Percentiles rank a stretch among this genome's conserved stretches.
Evolutionary conservation across 1,140 invertebrate species (phyloP).

Genomic region (Mizuhopecten yessoensis): DNA sequence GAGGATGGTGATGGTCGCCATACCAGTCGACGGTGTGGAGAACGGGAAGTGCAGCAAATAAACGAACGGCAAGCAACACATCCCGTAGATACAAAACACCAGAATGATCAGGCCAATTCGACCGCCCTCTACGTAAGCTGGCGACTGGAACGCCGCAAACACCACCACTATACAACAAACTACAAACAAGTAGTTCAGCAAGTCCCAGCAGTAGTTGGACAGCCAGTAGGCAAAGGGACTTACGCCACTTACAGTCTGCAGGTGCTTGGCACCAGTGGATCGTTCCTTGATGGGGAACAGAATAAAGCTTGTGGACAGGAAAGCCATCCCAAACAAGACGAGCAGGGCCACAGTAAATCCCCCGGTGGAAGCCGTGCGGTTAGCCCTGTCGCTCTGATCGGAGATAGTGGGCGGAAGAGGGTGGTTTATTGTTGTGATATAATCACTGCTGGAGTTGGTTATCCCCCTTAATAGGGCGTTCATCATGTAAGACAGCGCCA

Average conservation of each 20-base stretch:
- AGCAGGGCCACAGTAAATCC: constrained; percentile 83
- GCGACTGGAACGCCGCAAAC: constrained; percentile 63
- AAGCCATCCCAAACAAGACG: constrained; percentile 86
- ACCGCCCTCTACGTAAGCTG: constrained; percentile 50
- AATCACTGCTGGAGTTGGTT: constrained; percentile 40
- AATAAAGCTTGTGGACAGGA: constrained; percentile 88
- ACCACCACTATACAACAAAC: constrained; percentile 65
- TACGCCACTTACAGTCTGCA: constrained; percentile 71
- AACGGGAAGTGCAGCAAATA: constrained; percentile 66
- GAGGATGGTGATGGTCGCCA: constrained; percentile 58
- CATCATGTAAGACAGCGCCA: constrained; percentile 85
- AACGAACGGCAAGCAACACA: constrained; percentile 56
- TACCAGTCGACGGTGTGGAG: constrained; percentile 59
- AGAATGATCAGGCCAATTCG: constrained; percentile 60
- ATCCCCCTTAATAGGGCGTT: constrained; percentile 85
- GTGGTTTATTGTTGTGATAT: constrained; percentile 55
- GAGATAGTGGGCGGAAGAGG: constrained; percentile 55
- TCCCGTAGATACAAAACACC: constrained; percentile 60
- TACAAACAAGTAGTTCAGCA: constrained; percentile 69
- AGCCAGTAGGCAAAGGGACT: constrained; percentile 66
- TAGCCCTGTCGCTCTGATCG: not conserved
- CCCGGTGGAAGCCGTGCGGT: constrained; percentile 46
- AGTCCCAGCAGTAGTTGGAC: constrained; percentile 69
- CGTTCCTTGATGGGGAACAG: constrained; percentile 88
- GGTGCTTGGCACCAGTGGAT: constrained; percentile 74